phyloP scores from a whole-genome alignment of 2,797 vertebrate genomes.

The Chaenodraco wilsoni region DNA sequence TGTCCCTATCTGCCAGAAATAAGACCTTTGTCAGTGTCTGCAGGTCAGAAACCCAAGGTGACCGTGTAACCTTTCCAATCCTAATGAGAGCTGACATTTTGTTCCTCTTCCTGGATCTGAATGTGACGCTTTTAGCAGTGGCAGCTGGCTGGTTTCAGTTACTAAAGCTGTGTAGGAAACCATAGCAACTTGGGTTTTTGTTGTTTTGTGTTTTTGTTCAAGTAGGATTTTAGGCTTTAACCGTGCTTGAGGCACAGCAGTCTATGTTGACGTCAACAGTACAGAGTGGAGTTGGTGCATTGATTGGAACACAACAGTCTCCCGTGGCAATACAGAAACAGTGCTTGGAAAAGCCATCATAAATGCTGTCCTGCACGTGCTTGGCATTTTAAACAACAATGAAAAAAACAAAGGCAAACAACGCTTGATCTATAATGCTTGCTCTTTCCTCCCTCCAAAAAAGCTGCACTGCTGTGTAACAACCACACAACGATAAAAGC shows the following conservation, averaged over 20 bases:
- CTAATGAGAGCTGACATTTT: slow-evolving; percentile 49
- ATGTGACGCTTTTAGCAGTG: slow-evolving; percentile 4
- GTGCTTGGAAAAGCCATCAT: slow-evolving; percentile 44
- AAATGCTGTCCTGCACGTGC: slow-evolving; percentile 7
- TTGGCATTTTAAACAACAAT: slow-evolving; percentile 35
- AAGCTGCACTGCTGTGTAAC: slow-evolving; percentile 19
- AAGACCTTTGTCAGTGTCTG: slow-evolving; percentile 20
- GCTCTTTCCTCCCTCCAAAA: slow-evolving; percentile 9
- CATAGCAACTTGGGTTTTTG: background rate
- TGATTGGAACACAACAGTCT: slow-evolving; percentile 74
- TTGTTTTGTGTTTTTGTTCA: slow-evolving; percentile 2
- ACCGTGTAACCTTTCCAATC: slow-evolving; percentile 38
- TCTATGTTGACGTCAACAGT: background rate
- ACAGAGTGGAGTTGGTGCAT: slow-evolving; percentile 12
- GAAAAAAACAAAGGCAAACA: slow-evolving; percentile 20
- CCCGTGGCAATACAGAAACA: slow-evolving; percentile 69
- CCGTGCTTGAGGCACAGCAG: background rate
- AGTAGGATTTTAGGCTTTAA: background rate
- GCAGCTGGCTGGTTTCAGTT: slow-evolving; percentile 22
- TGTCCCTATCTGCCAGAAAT: slow-evolving; percentile 4
- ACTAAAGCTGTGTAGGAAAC: slow-evolving; percentile 5
- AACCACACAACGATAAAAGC: slow-evolving; percentile 23
- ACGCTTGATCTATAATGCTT: background rate
- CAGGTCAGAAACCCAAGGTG: slow-evolving; percentile 42
- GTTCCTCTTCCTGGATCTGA: slow-evolving; percentile 25